Evolutionary conservation across 2,797 vertebrate genomes (phyloP), one percentile per base, ranked within the genome.

Genomic region (Lithobates pipiens): DNA sequence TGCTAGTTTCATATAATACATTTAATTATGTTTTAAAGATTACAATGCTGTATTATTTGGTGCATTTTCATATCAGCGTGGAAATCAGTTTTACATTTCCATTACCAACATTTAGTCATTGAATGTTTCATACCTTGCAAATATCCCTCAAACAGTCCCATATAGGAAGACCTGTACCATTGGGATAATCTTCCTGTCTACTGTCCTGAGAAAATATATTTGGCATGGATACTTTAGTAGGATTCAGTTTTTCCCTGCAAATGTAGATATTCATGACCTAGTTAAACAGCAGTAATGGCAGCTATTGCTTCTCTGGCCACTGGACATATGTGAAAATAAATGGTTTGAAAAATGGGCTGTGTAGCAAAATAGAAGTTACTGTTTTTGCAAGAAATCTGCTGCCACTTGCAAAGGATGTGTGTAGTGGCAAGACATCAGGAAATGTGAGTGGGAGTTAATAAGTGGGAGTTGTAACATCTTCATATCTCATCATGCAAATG

Each of bases 381-480:
- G 34, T 71, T 57, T 72, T 80, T 10, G 16, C 70, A 32, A 71
- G 36, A 18, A 63, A 81, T 42, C 34, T 39, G 23, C 36, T 73
- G 54, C 69, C 10, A 81, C 54, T 67, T 67, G n/a, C n/a, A 67
- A 72, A 54, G 50, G 36, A 39, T 76, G 50, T 32, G n/a, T 76
- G 42, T 42, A 21, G 32, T 69, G 61, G 67, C 2, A 76, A 76
- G 11, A 61, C 46, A 71, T 71, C n/a, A 29, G 63, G 44, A 80
- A 61, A 69, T 61, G 16, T 57, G 44, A 36, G 65, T 54, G 23
- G 61, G 71, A 68, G 84, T 76, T 42, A 85, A 57, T 76, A 78
- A 76, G 84, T 81, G 57, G 78, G 84, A 70, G 67, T 61, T 57
- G 75, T 75, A 80, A 46, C 74, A 81, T 86, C 72, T 86, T 76